Evolutionary conservation across 2,888 invertebrate genomes (phyloP).

Genomic region (Andricus curvator): DNA sequence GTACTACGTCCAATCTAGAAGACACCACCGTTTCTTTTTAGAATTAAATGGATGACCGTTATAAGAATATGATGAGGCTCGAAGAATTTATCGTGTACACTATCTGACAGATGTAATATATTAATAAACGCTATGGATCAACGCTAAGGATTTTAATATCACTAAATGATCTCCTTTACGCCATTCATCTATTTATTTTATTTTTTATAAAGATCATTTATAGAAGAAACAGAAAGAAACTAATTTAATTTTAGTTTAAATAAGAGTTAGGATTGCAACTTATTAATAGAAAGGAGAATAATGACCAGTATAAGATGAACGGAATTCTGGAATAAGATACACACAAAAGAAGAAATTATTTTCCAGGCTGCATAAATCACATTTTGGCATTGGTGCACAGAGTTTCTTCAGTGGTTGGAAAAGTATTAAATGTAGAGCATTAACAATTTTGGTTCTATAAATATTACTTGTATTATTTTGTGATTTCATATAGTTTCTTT

Average conservation of each 20-base stretch:
- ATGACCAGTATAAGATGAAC: background rate
- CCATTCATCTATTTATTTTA: background rate
- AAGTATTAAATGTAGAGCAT: background rate
- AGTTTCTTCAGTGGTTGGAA: background rate
- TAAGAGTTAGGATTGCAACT: too few relatives aligned
- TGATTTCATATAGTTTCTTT: background rate
- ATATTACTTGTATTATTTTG: background rate
- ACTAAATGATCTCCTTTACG: constrained; percentile 16
- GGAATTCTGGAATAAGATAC: background rate
- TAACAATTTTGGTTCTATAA: background rate
- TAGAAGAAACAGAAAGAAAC: background rate
- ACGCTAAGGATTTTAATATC: constrained; percentile 31
- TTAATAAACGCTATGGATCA: constrained; percentile 49
- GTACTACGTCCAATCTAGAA: constrained; percentile 28
- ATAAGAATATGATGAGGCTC: constrained; percentile 15
- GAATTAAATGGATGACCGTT: constrained; percentile 7
- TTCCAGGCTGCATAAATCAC: background rate
- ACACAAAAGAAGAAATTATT: background rate
- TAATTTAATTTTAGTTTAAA: too few relatives aligned
- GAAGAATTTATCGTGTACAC: constrained; percentile 41
- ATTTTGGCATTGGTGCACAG: background rate
- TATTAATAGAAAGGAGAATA: background rate
- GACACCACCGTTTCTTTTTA: constrained; percentile 17
- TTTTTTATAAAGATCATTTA: background rate
- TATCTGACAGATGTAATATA: constrained; percentile 51